Evolutionary conservation across 1,140 invertebrate genomes (phyloP), one percentile per base, ranked within the genome.

Genomic region (Pseudomyrmex gracilis): DNA sequence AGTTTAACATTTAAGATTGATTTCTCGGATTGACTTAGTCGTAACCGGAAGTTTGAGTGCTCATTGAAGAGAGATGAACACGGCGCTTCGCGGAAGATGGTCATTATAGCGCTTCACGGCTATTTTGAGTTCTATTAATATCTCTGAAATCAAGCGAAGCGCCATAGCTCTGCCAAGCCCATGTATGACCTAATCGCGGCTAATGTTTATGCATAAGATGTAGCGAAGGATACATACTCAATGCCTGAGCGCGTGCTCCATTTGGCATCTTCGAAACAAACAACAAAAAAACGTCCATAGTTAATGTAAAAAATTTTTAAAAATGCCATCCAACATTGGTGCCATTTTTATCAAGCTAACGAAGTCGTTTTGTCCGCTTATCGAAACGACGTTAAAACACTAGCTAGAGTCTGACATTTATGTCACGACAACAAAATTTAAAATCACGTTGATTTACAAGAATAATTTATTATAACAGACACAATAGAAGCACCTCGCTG

Each of bases 91-190:
- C 58, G 87, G 82, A 90, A 85, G 74, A 87, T 80, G 47, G 61
- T 64, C 63, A 88, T 87, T 85, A 34, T 34, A 88, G 17, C 58
- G 71, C 85, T 90, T 88, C 83, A 89, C 83, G 89, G 87, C 53
- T 89, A 83, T 89, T 91, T 90, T 34, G 71, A 85, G 85, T 89
- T 92, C 90, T 93, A 93, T 92, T 92, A 91, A 92, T 93, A 92
- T 78, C 83, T 63, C 68, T 91, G 89, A 92, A 92, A 92, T 92
- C 87, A 92, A 92, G 74, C 91, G 90, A 90, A 83, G 90, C 91
- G 86, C 89, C 80, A 82, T 60, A 80, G 84, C 85, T 90, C 84
- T 83, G 90, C 91, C 92, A 90, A 92, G 92, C 92, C 92, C 90
- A 90, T 88, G 55, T 67, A 89, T 91, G 91, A 93, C 84, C 89